Percentiles rank a stretch among this genome's conserved stretches.
These are phyloP conservation scores for Tethea ocularis DNA, from an alignment of 2,888 invertebrate species.

Conservation along the genomic window DNA sequence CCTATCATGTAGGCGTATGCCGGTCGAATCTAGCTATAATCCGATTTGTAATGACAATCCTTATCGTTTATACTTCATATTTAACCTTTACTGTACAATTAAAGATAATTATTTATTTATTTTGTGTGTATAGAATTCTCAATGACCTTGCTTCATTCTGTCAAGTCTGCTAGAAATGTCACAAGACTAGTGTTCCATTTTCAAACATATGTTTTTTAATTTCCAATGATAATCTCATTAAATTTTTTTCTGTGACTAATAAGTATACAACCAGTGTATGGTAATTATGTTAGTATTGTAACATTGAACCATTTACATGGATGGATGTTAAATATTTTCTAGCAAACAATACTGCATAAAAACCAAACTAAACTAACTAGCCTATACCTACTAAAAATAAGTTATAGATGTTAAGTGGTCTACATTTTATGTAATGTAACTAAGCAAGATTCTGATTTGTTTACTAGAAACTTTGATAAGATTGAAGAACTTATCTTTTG, in stretches of 20 bases:
- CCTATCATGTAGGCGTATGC: slow-evolving; percentile 39
- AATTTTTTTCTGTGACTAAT: background rate
- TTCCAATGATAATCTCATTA: background rate
- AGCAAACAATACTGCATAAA: too few species aligned
- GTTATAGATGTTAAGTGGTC: background rate
- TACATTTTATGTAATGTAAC: background rate
- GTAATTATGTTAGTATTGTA: background rate
- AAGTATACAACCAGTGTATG: background rate
- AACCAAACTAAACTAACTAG: too few species aligned
- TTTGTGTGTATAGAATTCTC: slow-evolving; percentile 11
- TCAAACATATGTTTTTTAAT: slow-evolving; percentile 22
- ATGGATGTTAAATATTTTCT: too few species aligned
- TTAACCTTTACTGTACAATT: background rate
- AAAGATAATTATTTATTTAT: background rate
- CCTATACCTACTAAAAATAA: too few species aligned
- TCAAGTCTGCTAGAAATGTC: slow-evolving; percentile 44
- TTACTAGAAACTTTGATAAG: slow-evolving; percentile 4
- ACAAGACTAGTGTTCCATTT: slow-evolving; percentile 32
- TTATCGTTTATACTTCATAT: slow-evolving; percentile 22
- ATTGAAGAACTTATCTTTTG: background rate
- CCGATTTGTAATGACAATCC: slow-evolving; percentile 17
- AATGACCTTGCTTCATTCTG: slow-evolving; percentile 25
- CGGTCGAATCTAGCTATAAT: slow-evolving; percentile 35
- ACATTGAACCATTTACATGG: too few species aligned
- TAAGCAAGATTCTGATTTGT: slow-evolving; percentile 4